These are phyloP conservation scores for Poeciliopsis turneri DNA, from an alignment of 2,797 vertebrate species.

Conservation along the genomic window DNA sequence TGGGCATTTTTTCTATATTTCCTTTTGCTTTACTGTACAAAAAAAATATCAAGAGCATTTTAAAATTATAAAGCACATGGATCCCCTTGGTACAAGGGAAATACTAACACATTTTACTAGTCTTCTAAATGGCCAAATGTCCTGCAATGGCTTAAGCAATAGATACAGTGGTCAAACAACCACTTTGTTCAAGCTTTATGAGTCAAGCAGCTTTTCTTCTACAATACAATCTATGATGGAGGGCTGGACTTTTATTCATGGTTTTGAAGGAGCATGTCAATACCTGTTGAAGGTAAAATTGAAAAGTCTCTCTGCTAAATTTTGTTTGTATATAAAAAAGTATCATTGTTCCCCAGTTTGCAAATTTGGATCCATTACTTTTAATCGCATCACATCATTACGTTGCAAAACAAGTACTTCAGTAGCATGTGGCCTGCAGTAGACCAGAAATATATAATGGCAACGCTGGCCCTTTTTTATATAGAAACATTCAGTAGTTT, in stretches of 20 bases:
- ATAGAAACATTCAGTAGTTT: slow-evolving; percentile 18
- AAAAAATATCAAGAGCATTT: slow-evolving; percentile 30
- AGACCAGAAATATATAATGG: slow-evolving; percentile 1
- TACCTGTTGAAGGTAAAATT: slow-evolving; percentile 7
- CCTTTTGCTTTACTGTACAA: slow-evolving; percentile 56
- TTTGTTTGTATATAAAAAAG: background rate
- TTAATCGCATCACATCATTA: slow-evolving; percentile 4
- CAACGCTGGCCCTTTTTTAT: slow-evolving; percentile 9
- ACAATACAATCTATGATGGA: slow-evolving; percentile 39
- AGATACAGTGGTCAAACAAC: slow-evolving; percentile 51
- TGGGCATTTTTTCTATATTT: slow-evolving; percentile 16
- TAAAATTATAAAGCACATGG: slow-evolving; percentile 56
- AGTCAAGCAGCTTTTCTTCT: slow-evolving; percentile 60
- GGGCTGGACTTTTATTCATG: slow-evolving; percentile 27
- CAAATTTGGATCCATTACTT: background rate
- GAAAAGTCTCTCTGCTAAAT: slow-evolving; percentile 20
- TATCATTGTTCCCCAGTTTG: slow-evolving; percentile 14
- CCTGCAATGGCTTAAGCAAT: slow-evolving; percentile 78
- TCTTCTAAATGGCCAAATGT: slow-evolving; percentile 78
- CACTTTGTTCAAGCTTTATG: slow-evolving; percentile 67
- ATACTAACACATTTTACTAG: slow-evolving; percentile 66
- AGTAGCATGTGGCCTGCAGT: slow-evolving; percentile 1
- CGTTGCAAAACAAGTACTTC: slow-evolving; percentile 2
- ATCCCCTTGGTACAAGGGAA: slow-evolving; percentile 83
- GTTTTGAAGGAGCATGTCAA: slow-evolving; percentile 20